Base-by-base conservation (phyloP, 2,888 invertebrate species). In the Epirrhoe alternata region DNA sequence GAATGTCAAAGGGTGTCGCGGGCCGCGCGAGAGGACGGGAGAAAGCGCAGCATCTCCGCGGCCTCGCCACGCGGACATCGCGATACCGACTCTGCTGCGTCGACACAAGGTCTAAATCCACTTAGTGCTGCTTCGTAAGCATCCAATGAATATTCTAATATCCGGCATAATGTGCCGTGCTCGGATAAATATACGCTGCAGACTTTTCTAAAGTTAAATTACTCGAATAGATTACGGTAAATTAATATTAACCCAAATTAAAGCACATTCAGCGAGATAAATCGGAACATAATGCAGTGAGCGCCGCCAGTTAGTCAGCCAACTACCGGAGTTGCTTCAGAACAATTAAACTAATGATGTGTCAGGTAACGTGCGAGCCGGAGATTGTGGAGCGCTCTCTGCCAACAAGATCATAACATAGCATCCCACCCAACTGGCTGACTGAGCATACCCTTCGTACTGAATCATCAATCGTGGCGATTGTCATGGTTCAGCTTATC, bases 61-160 rank as follows among this genome's bases (percentile, higher is more conserved):
- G 38, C 24, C 12, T 17, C 14, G 7, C 30, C 4, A 24, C 49
- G 16, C 45, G 16, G 30, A 6, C 50, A 35, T 24, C 4, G 45
- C n/a, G 33, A 16, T 58, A 5, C 10, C 24, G 30, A 53, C 58
- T 58, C 7, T 64, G 24, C 10, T 0, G 30, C 38, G 30, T 33
- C 30, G 1, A 12, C 38, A 58, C 58, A 49, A 38, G 35, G 53
- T 16, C 33, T 33, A 14, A 45, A 47, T 17, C 35, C 3, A 52
- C 3, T 12, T n/a, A 16, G 8, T 42, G 16, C 10, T 14, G 16
- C 17, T 3, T n/a, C 38, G 31, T 24, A 47, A 57, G 33, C 49
- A 64, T 42, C 45, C 55, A 17, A 65, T 65, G 60, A 60, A 65
- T 65, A 65, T 65, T 65, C 33, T 65, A 47, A 60, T 56, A 16